Evolutionary conservation across 1,140 invertebrate species (phyloP), one percentile per base, ranked within the genome.

Genomic region (Halesus radiatus): DNA sequence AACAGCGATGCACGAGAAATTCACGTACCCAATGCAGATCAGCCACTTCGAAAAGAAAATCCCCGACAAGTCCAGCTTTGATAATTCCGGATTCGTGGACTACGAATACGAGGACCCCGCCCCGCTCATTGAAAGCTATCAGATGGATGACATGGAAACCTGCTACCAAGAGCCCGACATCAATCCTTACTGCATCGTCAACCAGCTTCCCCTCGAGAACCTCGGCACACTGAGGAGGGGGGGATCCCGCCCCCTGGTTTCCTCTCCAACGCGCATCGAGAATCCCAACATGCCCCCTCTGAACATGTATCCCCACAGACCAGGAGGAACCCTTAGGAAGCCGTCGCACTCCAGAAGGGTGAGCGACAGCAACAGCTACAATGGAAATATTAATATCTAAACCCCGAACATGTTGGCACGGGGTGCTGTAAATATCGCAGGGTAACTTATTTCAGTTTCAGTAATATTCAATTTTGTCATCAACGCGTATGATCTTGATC

Each of bases 181-280:
- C 45, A 84, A 84, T 37, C 80, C 83, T 6, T 84, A 84, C 60
- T 84, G 83, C 54, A 84, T 84, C 23, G 80, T 83, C 15, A 84
- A 84, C 53, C 83, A 84, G 23, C 45, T 80, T 53, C 80, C 87
- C 0, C 88, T 88, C 50, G 88, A 89, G 80, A 85, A 86, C 0
- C 87, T 91, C 29, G 90, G 90, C 0, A 90, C 90, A 0, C 60
- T 92, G 7, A 89, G 89, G 4, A 85, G 90, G 16, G 87, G 88
- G 3, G 87, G 87, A 22, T 86, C 86, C 84, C 87, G 89, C 20
- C 89, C 88, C 1, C 87, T 92, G 16, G 94, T 96, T 0, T 95
- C 94, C 13, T 94, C 94, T 1, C 94, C 95, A 0, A 95, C 94
- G 1, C 90, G 94, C 81, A 95, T 95, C 82, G 95, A 96, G 84